Evolutionary conservation across 2,113 vertebrate species (phyloP).

Genomic region (mouse (Mus musculus)): DNA sequence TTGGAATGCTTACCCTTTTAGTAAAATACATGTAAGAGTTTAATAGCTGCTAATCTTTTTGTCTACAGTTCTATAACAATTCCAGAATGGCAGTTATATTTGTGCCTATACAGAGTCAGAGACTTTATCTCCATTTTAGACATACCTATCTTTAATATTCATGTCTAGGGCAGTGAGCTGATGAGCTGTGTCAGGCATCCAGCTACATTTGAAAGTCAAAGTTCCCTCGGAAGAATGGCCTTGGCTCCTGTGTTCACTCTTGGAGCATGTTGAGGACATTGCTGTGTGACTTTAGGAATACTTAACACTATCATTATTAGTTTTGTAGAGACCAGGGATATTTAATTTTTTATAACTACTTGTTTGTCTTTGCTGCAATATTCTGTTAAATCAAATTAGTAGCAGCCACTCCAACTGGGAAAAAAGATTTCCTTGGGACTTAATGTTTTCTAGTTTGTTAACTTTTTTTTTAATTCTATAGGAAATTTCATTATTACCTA

Average conservation of each 20-base stretch:
- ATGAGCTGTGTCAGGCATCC: not conserved
- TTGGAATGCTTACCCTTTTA: not conserved
- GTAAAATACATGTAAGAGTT: not conserved
- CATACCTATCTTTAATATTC: not conserved
- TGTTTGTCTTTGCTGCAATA: conserved; percentile 38
- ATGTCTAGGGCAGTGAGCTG: not conserved
- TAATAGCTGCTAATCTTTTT: not conserved
- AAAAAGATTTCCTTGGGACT: conserved; percentile 71
- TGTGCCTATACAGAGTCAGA: not conserved
- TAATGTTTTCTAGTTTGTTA: conserved; percentile 74
- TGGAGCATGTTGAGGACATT: conserved; percentile 37
- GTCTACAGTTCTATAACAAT: conserved; percentile 4
- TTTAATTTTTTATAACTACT: conserved; percentile 59
- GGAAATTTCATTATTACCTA: conserved; percentile 35
- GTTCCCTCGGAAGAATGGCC: not conserved
- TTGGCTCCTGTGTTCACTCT: not conserved
- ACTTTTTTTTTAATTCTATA: not conserved
- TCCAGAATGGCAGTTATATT: not conserved
- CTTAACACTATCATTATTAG: conserved; percentile 9
- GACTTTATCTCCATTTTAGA: not conserved
- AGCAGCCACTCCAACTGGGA: conserved; percentile 68
- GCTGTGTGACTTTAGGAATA: conserved; percentile 3
- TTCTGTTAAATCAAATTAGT: conserved; percentile 67
- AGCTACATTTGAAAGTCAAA: not conserved
- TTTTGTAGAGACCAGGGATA: conserved; percentile 64